Conservation (phyloP, 2,113 vertebrate species). For the Ictalurus furcatus region DNA sequence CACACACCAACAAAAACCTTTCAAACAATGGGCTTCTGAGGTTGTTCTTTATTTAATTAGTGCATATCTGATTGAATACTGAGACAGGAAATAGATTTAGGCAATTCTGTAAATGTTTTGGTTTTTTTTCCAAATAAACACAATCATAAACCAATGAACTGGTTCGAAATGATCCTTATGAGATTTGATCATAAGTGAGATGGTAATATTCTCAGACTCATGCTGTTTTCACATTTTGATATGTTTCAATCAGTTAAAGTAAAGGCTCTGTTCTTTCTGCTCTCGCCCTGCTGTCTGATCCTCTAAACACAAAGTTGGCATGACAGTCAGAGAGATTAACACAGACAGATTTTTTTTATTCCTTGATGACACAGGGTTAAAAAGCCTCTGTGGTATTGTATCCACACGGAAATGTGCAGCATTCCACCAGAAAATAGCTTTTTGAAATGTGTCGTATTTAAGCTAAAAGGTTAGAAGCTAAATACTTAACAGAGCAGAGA, state of each 20-base stretch:
- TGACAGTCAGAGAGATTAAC: constrained; percentile 45
- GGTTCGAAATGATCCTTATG: background rate
- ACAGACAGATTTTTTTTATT: constrained; percentile 22
- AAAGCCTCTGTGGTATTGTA: constrained; percentile 1
- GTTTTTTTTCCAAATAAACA: background rate
- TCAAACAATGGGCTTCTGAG: background rate
- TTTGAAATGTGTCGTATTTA: constrained; percentile 16
- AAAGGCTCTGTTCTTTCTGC: constrained; percentile 23
- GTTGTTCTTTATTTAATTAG: background rate
- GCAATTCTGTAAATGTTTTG: background rate
- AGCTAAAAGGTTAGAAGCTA: background rate
- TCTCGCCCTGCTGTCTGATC: constrained; percentile 1
- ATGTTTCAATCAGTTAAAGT: background rate
- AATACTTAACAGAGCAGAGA: constrained; percentile 14
- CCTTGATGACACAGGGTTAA: background rate
- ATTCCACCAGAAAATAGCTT: background rate
- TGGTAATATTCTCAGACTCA: background rate
- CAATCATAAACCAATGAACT: background rate
- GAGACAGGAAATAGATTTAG: background rate
- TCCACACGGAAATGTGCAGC: constrained; percentile 1
- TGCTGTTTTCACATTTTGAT: constrained; percentile 1
- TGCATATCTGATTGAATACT: background rate
- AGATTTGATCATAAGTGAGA: constrained; percentile 3
- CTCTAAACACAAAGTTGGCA: constrained; percentile 21
- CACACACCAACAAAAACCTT: background rate